phyloP scores from a whole-genome alignment of 2,113 vertebrate species.

The Laterallus jamaicensis region DNA sequence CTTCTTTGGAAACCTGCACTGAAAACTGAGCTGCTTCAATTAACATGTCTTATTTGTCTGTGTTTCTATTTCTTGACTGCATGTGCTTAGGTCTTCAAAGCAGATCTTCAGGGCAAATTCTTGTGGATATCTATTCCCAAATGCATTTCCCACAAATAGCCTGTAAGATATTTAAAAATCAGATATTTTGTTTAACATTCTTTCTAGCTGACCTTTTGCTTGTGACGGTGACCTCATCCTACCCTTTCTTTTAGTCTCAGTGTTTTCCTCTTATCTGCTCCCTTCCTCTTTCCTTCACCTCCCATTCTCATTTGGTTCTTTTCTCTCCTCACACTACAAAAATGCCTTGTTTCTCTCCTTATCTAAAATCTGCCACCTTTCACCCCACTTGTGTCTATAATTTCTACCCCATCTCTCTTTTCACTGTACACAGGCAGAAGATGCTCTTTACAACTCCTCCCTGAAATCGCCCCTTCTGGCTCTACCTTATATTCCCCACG shows the following conservation, averaged over 20 bases:
- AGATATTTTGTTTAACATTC: conserved; percentile 57
- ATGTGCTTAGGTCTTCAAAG: conserved; percentile 47
- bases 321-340: neutral
- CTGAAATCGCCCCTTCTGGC: neutral
- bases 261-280: neutral
- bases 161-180: conserved; percentile 57
- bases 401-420: neutral
- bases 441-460: neutral
- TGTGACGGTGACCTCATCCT: conserved; percentile 18
- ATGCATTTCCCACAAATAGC: conserved; percentile 42
- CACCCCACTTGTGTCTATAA: neutral
- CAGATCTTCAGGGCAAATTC: conserved; percentile 63
- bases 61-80: conserved; percentile 18
- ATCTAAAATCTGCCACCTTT: neutral
- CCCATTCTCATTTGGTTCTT: neutral
- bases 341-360: neutral
- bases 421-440: neutral
- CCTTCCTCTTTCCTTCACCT: conserved; percentile 16
- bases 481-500: neutral
- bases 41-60: neutral
- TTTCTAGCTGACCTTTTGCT: conserved; percentile 21
- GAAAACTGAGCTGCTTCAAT: conserved; percentile 17
- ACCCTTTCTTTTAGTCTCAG: neutral
- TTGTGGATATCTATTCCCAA: conserved; percentile 55
- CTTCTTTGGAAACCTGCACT: neutral